Evolutionary conservation across 2,797 vertebrate genomes (phyloP).

Genomic region (Peromyscus attwateri): DNA sequence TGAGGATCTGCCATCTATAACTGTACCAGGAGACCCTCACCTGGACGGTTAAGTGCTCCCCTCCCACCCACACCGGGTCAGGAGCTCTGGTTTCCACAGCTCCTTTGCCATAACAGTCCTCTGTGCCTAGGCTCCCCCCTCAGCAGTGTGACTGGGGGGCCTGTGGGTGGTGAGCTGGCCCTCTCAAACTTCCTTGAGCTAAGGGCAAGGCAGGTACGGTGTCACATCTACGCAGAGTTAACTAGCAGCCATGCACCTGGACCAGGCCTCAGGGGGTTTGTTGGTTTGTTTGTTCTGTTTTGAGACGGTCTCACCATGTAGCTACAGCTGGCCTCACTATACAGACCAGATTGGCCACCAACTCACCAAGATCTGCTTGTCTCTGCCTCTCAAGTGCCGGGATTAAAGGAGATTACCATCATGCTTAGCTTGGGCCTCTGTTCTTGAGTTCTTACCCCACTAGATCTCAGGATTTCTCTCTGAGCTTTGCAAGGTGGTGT

Average conservation of each 20-base stretch:
- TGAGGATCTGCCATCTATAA: neutral
- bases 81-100: constrained; percentile 49
- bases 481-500: neutral
- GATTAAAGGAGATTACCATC: neutral
- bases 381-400: neutral
- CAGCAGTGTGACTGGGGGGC: constrained; percentile 5
- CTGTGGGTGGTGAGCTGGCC: constrained; percentile 24
- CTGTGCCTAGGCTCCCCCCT: neutral
- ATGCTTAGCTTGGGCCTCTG: neutral
- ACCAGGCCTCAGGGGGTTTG: neutral
- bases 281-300: neutral
- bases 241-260: neutral
- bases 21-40: neutral
- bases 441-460: neutral
- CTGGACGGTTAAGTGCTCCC: constrained; percentile 55
- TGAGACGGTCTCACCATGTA: neutral
- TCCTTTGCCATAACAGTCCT: neutral
- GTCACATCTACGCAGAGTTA: neutral
- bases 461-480: neutral
- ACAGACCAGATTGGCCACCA: neutral
- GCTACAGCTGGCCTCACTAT: neutral
- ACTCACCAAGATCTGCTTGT: neutral
- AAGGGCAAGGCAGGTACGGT: neutral
- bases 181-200: constrained; percentile 17
- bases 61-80: neutral